Percentiles rank a stretch among this genome's conserved stretches.
phyloP scores from a whole-genome alignment of 1,140 invertebrate genomes.

The Bombyx mandarina region DNA sequence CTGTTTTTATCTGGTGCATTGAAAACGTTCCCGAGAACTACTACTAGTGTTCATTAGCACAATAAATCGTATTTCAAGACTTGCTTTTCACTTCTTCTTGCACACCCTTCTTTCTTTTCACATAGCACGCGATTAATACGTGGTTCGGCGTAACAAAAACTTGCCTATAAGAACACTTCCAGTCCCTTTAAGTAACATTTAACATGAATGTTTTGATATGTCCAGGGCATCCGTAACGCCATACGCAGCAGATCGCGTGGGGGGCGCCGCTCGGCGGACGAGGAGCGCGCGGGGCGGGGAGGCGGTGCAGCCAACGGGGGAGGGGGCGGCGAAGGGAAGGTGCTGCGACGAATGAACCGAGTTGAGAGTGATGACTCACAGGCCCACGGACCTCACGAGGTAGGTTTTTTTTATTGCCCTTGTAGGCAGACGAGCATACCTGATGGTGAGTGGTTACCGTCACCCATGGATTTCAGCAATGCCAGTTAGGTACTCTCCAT shows the following conservation, averaged over 20 bases:
- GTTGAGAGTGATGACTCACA: slow-evolving; percentile 78
- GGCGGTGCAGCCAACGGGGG: slow-evolving; percentile 51
- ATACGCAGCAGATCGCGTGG: slow-evolving; percentile 68
- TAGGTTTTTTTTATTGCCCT: slow-evolving; percentile 9
- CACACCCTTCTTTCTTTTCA: too few relatives aligned
- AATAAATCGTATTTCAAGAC: too few relatives aligned
- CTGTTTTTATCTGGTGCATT: too few relatives aligned
- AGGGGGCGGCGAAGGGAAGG: slow-evolving; percentile 59
- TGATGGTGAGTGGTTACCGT: too few relatives aligned
- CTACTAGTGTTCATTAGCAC: too few relatives aligned
- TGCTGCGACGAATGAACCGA: slow-evolving; percentile 77
- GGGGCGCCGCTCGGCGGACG: slow-evolving; percentile 74
- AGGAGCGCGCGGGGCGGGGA: slow-evolving; percentile 75
- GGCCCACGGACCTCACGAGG: slow-evolving; percentile 37
- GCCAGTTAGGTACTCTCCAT: too few relatives aligned
- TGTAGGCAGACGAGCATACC: too few relatives aligned
- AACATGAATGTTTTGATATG: neutral
- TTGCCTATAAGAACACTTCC: neutral
- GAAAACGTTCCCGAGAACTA: too few relatives aligned
- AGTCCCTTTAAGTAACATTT: neutral
- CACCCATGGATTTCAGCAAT: too few relatives aligned
- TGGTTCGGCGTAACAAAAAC: too few relatives aligned
- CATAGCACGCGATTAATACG: too few relatives aligned
- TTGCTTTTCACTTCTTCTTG: too few relatives aligned
- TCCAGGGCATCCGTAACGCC: slow-evolving; percentile 71